Evolutionary conservation across 2,888 invertebrate species (phyloP), one percentile per base, ranked within the genome.

Genomic region (Drosophila kambysellisi): DNA sequence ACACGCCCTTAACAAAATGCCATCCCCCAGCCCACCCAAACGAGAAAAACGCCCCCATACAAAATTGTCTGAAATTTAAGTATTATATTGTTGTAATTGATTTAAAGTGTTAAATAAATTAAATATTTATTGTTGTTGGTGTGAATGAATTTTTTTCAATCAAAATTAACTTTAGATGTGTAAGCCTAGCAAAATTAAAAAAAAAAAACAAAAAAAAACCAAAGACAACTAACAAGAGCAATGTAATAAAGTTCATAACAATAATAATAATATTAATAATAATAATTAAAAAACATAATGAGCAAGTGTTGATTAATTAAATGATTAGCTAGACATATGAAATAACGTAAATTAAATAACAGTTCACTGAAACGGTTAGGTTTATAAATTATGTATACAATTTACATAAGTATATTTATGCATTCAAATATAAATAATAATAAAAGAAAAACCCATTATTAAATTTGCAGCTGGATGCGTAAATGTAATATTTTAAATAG

Each of bases 311-410:
- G 71, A 76, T 88, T 64, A 71, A 78, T 63, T 80, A 53, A 75
- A 75, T 65, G 74, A 80, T 82, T 83, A 83, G 83, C 74, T 83
- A 83, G 83, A 80, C 43, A 71, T 70, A 70, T 71, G 51, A 70
- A 79, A 74, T 64, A 67, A 70, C 52, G 25, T 50, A 58, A 43
- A 54, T 20, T 29, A 20, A 30, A 66, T 43, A n/a, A 43, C 33
- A 41, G 20, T 25, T 48, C 53, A 61, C 15, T 41, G 41, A 43
- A 41, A 43, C 29, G 32, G 20, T 46, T 46, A 58, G 8, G 33
- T 25, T 25, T 35, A 62, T 53, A 15, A 71, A 61, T 35, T 56
- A 58, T 60, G 37, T 56, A 59, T 48, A 60, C 5, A 37, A 50
- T 41, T 60, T 32, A 62, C 57, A 41, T 35, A 74, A 56, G 37